Base-by-base conservation (phyloP, 2,888 invertebrate genomes). In the Agrochola circellaris region DNA sequence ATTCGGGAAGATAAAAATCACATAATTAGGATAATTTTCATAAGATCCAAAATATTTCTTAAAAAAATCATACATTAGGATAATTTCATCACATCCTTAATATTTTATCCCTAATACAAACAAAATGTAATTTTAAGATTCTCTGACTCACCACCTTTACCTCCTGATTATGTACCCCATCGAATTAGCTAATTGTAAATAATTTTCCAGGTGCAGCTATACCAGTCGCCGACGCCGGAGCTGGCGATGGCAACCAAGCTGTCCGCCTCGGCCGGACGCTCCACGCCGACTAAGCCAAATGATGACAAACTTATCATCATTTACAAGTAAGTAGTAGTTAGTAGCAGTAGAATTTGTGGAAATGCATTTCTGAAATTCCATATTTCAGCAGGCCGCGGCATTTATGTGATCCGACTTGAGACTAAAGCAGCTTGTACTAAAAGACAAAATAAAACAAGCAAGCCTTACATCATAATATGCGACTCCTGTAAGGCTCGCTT, bases 301-400 rank as follows among this genome's bases (percentile, higher is more conserved):
- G 98, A 98, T 89, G 98, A 98, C 86, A 98, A 98, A 91, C 97
- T 99, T 62, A 98, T 98, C 89, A 98, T 99, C 5, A 99, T 99
- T 93, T 98, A 98, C 95, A 99, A 98, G 98, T 98, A 97, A 95
- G 97, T 93, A 64, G 34, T 42, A 51, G 23, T 15, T 67, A 30
- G 48, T 23, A 34, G 8, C 2, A 48, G 34, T 34, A 11, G 30
- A 38, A 8, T 30, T 61, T 15, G 17, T 23, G 17, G 15, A 45
- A n/a, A 62, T 9, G n/a, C 34, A 17, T 62, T 6, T 64, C 3
- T 26, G 23, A 42, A 13, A n/a, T 64, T 38, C 15, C 34, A 1
- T 23, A 62, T 67, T 15, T 23, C 23, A 23, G 34, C 30, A 23
- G 48, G 48, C 20, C 23, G 15, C 30, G 23, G 30, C 30, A 67